Base-by-base conservation (phyloP, 2,113 vertebrate genomes). In the Tetrao urogallus region DNA sequence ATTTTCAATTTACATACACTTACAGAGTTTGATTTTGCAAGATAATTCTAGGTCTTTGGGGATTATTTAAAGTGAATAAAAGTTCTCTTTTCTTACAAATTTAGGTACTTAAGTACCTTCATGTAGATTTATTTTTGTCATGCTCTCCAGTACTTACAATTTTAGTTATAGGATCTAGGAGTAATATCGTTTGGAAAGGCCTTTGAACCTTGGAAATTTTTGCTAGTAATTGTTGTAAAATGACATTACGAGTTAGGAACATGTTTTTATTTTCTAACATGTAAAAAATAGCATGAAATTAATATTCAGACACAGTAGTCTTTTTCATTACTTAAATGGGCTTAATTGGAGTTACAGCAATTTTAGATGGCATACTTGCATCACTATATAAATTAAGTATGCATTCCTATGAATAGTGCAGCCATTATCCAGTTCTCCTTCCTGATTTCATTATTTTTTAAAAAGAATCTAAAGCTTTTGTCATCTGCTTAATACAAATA, bases 241-340 rank as follows among this genome's bases (percentile, higher is more conserved):
- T 87, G 22, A 73, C 77, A 40, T 11, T 72, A 36, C 36, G 13
- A 86, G 30, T 56, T 78, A 93, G 27, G 83, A 94, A 88, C 82
- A 88, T 7, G 78, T 76, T 94, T 95, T 92, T 92, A 75, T 27
- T 47, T 78, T 92, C 77, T 88, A 58, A 82, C 58, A 65, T 82
- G 52, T 94, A 95, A 96, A 96, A 56, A 15, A 83, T 40, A 93
- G 65, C n/a, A 70, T 90, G 45, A 43, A 94, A 93, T 96, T 95
- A 94, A 81, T 93, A 95, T 86, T 93, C 64, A 92, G 82, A 88
- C 43, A 93, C 78, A 86, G 65, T 48, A 78, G 90, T 94, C 66
- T 36, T 63, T 94, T 86, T 92, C 75, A 93, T 95, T 93, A 92
- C 86, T 95, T 91, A 96, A 96, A 96, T 92, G 63, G 50, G 24